Evolutionary conservation across 2,797 vertebrate species (phyloP).

Genomic region (Xenops minutus): DNA sequence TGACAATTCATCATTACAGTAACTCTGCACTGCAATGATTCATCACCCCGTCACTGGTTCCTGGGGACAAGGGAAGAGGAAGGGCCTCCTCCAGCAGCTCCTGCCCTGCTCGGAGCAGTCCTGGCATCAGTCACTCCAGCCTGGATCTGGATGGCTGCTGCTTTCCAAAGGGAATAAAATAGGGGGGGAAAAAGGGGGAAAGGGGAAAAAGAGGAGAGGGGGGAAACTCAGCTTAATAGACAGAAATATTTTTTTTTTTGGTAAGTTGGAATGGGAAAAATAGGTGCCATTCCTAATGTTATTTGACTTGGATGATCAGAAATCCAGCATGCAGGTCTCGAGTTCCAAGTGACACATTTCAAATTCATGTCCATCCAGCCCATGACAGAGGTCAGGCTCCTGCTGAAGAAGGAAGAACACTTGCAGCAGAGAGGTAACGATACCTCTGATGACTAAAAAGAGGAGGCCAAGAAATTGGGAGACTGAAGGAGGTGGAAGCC

Average conservation of each 20-base stretch:
- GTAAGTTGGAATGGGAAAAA: not conserved
- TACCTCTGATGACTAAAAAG: not conserved
- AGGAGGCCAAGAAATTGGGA: not conserved
- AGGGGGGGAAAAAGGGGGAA: not conserved
- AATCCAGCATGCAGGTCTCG: not conserved
- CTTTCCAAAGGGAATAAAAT: not conserved
- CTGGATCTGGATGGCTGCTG: rapidly evolving
- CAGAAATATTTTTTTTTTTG: not conserved
- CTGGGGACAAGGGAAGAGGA: not conserved
- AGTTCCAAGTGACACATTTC: not conserved
- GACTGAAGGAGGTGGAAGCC: not conserved
- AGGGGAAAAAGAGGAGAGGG: rapidly evolving
- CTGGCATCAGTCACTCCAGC: not conserved
- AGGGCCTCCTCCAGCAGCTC: not conserved
- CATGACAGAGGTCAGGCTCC: not conserved
- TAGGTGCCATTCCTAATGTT: not conserved
- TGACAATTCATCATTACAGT: constrained; percentile 1
- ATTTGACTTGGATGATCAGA: not conserved
- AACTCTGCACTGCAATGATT: not conserved
- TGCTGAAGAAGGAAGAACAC: not conserved
- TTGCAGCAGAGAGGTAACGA: not conserved
- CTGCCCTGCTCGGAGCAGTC: not conserved
- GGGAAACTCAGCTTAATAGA: not conserved
- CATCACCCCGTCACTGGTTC: not conserved
- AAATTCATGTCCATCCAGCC: not conserved